Base-by-base conservation (phyloP, 2,113 vertebrate genomes). In the Dasyprocta punctata region DNA sequence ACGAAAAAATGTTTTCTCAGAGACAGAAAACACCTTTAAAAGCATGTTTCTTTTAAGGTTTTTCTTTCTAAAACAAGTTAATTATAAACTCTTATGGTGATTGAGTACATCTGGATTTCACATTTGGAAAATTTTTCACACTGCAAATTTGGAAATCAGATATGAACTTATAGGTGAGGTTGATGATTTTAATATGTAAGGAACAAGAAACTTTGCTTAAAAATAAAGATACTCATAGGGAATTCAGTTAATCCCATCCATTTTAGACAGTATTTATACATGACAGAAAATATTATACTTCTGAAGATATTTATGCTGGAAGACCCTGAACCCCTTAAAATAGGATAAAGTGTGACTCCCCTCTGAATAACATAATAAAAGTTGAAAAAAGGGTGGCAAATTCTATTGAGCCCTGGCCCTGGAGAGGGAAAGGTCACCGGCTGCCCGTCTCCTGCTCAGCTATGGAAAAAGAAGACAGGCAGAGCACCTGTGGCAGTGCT, bases 91-190 rank as follows among this genome's bases (percentile, higher is more conserved):
- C 91, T 77, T 85, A 90, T 60, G 36, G 49, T 95, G 92, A 95
- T 33, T 83, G 52, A n/a, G 47, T 71, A 91, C 77, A 94, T 63
- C 84, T 94, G 90, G 63, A 41, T 49, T 78, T 97, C 86, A 86
- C 52, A 44, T 30, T 86, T 20, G 2, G 86, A 92, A 47, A 61
- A 54, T 77, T 1, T 81, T 83, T 93, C 85, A 96, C 26, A 0
- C 0, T 71, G 47, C 77, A 96, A 58, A 77, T 61, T 67, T 96
- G 38, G 96, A 97, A 96, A 92, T 77, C 95, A 97, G 96, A 93
- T 65, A 22, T 49, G 93, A 0, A 89, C 30, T 61, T 96, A 75
- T 93, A 78, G 73, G 71, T 96, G 96, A 93, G 83, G 71, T 26
- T 63, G 94, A 36, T 44, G 61, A 92, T 20, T 93, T 11, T 4